phyloP scores from a whole-genome alignment of 2,113 vertebrate genomes.

The Onychostoma macrolepis region DNA sequence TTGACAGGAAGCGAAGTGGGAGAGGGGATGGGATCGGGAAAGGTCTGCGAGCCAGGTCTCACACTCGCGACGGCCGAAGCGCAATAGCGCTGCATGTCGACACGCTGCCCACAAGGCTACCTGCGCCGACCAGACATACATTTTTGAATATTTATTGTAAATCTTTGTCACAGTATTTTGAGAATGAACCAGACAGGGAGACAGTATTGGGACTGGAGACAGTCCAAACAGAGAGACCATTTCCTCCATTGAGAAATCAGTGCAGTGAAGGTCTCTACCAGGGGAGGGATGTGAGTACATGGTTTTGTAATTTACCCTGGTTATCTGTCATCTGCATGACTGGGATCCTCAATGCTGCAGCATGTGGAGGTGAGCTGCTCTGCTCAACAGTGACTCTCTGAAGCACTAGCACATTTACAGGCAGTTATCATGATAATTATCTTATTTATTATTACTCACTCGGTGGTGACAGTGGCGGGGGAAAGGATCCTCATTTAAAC shows the following conservation, averaged over 20 bases:
- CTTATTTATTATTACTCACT: slow-evolving; percentile 3
- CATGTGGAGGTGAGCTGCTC: neutral
- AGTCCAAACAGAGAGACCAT: slow-evolving; percentile 6
- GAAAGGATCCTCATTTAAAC: neutral
- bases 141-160: neutral
- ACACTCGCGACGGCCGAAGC: too few relatives aligned
- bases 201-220: neutral
- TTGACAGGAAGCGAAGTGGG: too few relatives aligned
- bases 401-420: neutral
- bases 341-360: neutral
- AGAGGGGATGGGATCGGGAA: too few relatives aligned
- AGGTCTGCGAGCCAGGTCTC: too few relatives aligned
- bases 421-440: neutral
- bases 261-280: neutral
- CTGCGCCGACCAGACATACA: too few relatives aligned
- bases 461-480: neutral
- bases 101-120: too few relatives aligned
- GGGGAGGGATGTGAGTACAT: neutral
- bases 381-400: neutral
- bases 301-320: neutral
- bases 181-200: neutral
- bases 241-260: slow-evolving; percentile 26
- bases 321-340: slow-evolving; percentile 6
- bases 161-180: neutral
- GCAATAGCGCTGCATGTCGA: too few relatives aligned